Evolutionary conservation across 1,140 invertebrate genomes (phyloP).

Genomic region (Drosophila setifemur): DNA sequence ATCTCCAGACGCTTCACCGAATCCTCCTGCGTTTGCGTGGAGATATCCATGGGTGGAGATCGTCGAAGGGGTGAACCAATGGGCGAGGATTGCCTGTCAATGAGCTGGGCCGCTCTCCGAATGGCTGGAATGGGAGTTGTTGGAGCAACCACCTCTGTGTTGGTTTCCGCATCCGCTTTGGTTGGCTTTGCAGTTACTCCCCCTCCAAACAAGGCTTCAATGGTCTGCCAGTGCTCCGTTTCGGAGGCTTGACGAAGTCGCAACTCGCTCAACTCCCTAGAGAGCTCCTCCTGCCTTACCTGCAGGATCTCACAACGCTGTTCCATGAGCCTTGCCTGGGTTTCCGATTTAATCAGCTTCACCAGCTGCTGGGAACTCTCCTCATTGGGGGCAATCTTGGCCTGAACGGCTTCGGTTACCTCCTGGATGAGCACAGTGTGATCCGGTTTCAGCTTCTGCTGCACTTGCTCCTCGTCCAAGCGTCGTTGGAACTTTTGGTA

Average conservation of each 20-base stretch:
- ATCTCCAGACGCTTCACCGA: constrained; percentile 33
- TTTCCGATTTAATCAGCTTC: constrained; percentile 72
- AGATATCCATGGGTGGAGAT: constrained; percentile 8
- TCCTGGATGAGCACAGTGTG: constrained; percentile 11
- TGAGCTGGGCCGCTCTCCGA: constrained; percentile 52
- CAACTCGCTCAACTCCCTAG: constrained; percentile 52
- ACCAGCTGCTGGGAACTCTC: constrained; percentile 71
- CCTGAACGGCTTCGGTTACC: constrained; percentile 28
- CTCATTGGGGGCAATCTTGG: constrained; percentile 30
- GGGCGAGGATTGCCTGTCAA: constrained; percentile 68
- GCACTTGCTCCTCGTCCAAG: constrained; percentile 34
- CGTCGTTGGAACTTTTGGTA: constrained; percentile 59
- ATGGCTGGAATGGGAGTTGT: constrained; percentile 55
- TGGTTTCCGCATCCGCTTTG: constrained; percentile 51
- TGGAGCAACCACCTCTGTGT: constrained; percentile 66
- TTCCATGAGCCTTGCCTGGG: constrained; percentile 63
- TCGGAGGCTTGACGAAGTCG: constrained; percentile 56
- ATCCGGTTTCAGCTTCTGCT: background rate
- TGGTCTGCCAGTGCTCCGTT: constrained; percentile 76
- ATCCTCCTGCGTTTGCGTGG: constrained; percentile 47
- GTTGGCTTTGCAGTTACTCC: background rate
- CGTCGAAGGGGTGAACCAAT: constrained; percentile 52
- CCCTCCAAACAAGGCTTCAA: constrained; percentile 66
- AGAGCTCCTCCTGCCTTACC: constrained; percentile 39
- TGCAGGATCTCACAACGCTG: constrained; percentile 59